Conservation (phyloP, 2,113 vertebrate genomes). For the Hymenochirus boettgeri region DNA sequence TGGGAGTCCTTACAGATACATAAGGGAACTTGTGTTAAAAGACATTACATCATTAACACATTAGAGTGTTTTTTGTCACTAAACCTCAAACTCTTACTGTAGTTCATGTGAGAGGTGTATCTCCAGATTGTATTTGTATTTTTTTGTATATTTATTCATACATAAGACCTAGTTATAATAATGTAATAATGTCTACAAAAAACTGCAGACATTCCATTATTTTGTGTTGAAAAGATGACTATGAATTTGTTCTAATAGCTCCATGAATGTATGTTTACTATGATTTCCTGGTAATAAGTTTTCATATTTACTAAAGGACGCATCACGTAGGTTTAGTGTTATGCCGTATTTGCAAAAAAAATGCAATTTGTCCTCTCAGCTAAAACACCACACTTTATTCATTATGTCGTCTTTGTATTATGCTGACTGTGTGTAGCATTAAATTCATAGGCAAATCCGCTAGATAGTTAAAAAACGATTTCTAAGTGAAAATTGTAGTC, state of each 20-base stretch:
- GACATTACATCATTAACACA: too few species aligned
- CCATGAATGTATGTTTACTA: conserved; percentile 29
- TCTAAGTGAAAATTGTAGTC: conserved; percentile 6
- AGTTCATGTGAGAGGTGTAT: too few species aligned
- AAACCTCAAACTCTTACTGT: too few species aligned
- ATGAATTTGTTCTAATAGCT: too few species aligned
- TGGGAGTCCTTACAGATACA: too few species aligned
- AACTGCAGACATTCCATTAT: background rate
- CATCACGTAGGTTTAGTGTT: conserved; percentile 22
- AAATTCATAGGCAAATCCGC: conserved; percentile 1
- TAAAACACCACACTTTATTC: conserved; percentile 25
- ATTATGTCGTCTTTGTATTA: conserved; percentile 30
- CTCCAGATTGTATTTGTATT: too few species aligned
- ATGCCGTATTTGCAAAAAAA: conserved; percentile 31
- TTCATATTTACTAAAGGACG: conserved; percentile 23
- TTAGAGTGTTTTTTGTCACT: too few species aligned
- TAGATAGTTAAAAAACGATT: background rate
- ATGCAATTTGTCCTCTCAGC: conserved; percentile 34
- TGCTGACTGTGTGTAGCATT: conserved; percentile 25
- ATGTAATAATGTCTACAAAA: too few species aligned
- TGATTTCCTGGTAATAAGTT: conserved; percentile 15
- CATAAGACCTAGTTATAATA: too few species aligned
- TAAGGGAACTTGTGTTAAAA: too few species aligned
- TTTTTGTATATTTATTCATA: too few species aligned
- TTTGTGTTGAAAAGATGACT: too few species aligned